Base-by-base conservation (phyloP, 1,140 invertebrate genomes). In the Armadillidium nasatum region DNA sequence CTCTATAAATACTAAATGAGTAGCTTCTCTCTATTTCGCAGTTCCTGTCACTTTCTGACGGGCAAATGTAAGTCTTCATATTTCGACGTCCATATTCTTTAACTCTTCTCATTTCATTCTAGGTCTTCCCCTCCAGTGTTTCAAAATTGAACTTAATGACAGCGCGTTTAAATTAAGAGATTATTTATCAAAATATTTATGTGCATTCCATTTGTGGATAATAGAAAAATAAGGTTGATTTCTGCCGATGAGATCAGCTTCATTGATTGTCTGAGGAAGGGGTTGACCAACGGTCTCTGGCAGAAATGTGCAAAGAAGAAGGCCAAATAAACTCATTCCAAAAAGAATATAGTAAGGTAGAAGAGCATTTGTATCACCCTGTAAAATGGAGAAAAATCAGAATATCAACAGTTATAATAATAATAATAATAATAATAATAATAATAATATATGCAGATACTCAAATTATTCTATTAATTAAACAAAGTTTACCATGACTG, bases 271-370 rank as follows among this genome's bases (percentile, higher is more conserved):
- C 67, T 81, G 77, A 7, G 83, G 82, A 10, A 84, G 79, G n/a
- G 82, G 80, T 22, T 71, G 74, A 21, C 81, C 76, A 19, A 78
- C 44, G 10, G 83, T 84, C 78, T 84, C 83, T 4, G 83, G 83
- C 60, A 84, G 80, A 10, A 82, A 74, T 11, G 79, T 73, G 15
- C 76, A 78, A 7, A 82, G 60, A 2, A 76, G 10, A 3, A 75
- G 77, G 0, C 78, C 81, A 22, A 82, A 50, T 15, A 83, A 23
- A 50, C 78, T 78, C 44, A 83, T 73, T 0, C 76, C 72, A 2
- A 76, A 79, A 60, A 83, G 74, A n/a, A 83, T 77, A 11, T 73
- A 79, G 23, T 79, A 79, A 1, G 78, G 78, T 11, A 79, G 71
- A 4, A 46, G 43, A n/a, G 54, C 21, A 60, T 72, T 66, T 19